phyloP scores from a whole-genome alignment of 2,113 vertebrate genomes.

The rabbit (Oryctolagus cuniculus) region DNA sequence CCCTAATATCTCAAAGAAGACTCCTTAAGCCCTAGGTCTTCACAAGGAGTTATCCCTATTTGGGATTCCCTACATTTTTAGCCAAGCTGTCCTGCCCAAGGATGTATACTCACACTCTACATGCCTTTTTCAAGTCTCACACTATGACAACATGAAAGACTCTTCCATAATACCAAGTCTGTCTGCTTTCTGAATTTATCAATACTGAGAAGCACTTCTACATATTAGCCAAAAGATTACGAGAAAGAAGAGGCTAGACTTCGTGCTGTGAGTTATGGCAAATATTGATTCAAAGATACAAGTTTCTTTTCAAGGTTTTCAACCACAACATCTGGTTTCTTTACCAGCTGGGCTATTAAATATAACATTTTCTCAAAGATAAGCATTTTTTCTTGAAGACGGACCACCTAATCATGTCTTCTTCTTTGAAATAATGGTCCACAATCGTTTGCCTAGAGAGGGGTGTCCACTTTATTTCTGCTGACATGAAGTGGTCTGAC shows the following conservation, averaged over 20 bases:
- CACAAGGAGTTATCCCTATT: neutral
- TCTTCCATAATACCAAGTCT: neutral
- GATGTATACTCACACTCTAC: neutral
- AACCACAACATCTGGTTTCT: neutral
- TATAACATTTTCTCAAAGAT: conserved; percentile 38
- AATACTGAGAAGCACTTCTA: neutral
- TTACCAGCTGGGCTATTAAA: neutral
- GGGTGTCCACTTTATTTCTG: neutral
- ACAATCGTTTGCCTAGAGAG: neutral
- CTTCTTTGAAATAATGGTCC: neutral
- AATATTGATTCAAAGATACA: neutral
- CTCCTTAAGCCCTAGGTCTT: neutral
- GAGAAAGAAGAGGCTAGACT: neutral
- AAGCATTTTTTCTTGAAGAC: neutral
- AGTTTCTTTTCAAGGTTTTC: conserved; percentile 6
- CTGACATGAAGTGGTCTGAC: neutral
- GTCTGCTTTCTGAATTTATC: neutral
- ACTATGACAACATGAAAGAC: neutral
- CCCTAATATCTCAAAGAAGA: neutral
- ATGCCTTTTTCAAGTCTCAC: neutral
- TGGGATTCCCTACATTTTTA: neutral
- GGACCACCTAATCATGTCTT: neutral
- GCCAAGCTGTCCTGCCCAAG: neutral
- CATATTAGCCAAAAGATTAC: neutral
- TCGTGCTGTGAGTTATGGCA: neutral